These are phyloP conservation scores for Ditylenchus weischeri DNA, from an alignment of 2,888 invertebrate species.

Conservation along the genomic window DNA sequence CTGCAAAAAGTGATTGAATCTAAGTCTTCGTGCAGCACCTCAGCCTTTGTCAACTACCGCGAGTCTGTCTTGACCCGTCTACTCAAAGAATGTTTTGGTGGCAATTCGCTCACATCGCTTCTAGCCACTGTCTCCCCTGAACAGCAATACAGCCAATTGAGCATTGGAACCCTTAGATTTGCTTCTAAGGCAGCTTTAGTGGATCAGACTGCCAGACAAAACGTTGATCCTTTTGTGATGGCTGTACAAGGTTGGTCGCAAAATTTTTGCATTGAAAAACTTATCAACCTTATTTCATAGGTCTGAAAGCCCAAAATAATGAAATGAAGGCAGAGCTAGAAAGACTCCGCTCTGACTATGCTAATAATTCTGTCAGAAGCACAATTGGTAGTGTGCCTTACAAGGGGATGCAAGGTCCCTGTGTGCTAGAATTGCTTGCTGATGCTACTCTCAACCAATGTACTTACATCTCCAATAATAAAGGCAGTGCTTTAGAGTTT, in stretches of 20 bases:
- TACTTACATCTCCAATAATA: not conserved
- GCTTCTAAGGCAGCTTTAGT: conserved; percentile 22
- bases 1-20: conserved; percentile 55
- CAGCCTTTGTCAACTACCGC: conserved; percentile 40
- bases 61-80: conserved; percentile 33
- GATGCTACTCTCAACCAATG: not conserved
- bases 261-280: not conserved
- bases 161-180: conserved; percentile 20
- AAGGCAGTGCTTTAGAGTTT: not conserved
- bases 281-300: not conserved
- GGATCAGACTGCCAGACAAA: conserved; percentile 11
- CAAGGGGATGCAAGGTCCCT: not conserved
- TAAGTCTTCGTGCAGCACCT: conserved; percentile 53
- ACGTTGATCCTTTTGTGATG: conserved; percentile 17
- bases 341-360: not conserved
- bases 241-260: not conserved
- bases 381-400: not conserved
- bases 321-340: conserved; percentile 20
- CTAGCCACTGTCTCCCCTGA: conserved; percentile 26
- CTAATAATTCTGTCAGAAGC: not conserved
- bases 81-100: conserved; percentile 30
- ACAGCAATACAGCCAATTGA: conserved; percentile 14
- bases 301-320: conserved; percentile 20
- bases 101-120: conserved; percentile 25
- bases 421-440: not conserved